Evolutionary conservation across 2,113 vertebrate species (phyloP).

Genomic region (Gymnocephalus cernua): DNA sequence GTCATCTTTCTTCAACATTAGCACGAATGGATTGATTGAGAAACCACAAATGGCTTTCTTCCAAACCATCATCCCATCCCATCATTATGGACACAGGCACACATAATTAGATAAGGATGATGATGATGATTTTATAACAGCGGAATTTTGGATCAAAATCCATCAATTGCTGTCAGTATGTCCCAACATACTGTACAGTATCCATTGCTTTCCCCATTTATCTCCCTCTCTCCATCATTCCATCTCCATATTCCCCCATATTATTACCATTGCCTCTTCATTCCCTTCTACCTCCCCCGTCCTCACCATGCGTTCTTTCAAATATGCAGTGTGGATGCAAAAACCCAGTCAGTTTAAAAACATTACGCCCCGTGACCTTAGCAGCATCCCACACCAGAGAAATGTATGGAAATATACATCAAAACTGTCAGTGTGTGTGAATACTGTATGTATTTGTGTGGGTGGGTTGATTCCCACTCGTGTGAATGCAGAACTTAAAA

Average conservation of each 20-base stretch:
- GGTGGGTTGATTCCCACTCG: not conserved
- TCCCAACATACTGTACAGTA: not conserved
- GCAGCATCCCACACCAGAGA: conserved; percentile 59
- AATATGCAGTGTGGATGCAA: conserved; percentile 40
- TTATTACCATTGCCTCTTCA: not conserved
- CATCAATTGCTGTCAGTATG: not conserved
- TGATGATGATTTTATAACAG: not conserved
- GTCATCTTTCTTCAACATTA: too few species aligned
- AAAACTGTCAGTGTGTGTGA: conserved; percentile 45
- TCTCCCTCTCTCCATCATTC: conserved; percentile 6
- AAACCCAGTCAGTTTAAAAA: conserved; percentile 80
- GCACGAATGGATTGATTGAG: not conserved
- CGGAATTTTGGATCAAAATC: not conserved
- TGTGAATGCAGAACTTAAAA: not conserved
- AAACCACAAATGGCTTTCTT: not conserved
- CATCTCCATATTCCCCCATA: not conserved
- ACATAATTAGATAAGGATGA: not conserved
- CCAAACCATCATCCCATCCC: not conserved
- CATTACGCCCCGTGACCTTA: conserved; percentile 73
- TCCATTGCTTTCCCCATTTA: not conserved
- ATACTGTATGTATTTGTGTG: not conserved
- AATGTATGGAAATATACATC: conserved; percentile 78
- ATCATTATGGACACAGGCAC: not conserved
- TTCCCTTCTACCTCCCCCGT: conserved; percentile 7
- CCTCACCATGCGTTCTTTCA: conserved; percentile 42